Base-by-base conservation (phyloP, 2,113 vertebrate genomes). In the Leptobrachium ailaonicum region DNA sequence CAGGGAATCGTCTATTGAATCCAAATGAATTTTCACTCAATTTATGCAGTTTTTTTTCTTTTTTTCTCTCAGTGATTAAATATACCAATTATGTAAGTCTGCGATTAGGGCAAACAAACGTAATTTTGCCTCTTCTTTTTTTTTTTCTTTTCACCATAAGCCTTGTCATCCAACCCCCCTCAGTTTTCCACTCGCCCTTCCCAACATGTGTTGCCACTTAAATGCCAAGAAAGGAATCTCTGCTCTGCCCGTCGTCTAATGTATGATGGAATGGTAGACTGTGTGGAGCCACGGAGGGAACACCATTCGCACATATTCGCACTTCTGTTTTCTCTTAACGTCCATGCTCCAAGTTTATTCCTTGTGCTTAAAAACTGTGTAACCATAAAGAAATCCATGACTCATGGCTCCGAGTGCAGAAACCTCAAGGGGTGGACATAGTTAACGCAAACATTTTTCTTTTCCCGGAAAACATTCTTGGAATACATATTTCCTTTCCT, bases 171-270 rank as follows among this genome's bases (percentile, higher is more conserved):
- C 88, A 10, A 7, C 71, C 82, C 76, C 43, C 68, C 41, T 88
- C 83, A 54, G 88, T 79, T 91, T 93, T 91, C 89, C 89, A 90
- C 79, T 90, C 76, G 87, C 88, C 90, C 85, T 88, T 92, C 92
- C 88, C 88, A 92, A 93, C 93, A 92, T 89, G 80, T 92, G 91
- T 90, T 93, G 92, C 88, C 90, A 92, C 89, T 94, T 93, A 93
- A 70, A 86, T 90, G 91, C 92, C 91, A 93, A 89, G 88, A 92
- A 91, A 92, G 84, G 86, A 90, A 90, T 92, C 87, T 89, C 86
- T 89, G 91, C 90, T 87, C 89, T 90, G 85, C 88, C 83, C 85
- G 79, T 88, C 85, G 79, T 88, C 88, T 89, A 88, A 88, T 86
- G 82, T 83, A 89, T 85, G 89, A 91, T 90, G 91, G 88, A 92